Percentiles rank a stretch among this genome's conserved stretches.
phyloP scores from a whole-genome alignment of 2,888 invertebrate genomes.

The Pyrochroa serraticornis region DNA sequence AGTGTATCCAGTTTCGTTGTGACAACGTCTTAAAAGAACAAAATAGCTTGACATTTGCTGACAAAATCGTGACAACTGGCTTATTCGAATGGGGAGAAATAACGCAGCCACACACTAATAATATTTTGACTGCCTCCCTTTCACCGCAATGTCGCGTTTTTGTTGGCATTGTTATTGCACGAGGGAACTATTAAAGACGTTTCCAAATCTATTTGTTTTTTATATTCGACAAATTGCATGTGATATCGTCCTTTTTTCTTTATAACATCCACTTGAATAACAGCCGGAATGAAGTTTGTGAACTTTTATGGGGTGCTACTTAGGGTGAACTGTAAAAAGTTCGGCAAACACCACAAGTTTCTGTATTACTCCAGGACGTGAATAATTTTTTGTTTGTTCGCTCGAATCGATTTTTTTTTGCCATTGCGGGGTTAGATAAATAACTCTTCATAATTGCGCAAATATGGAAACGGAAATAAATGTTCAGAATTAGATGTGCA shows the following conservation, averaged over 20 bases:
- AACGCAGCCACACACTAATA: conserved; percentile 22
- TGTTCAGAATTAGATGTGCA: no score
- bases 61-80: conserved; percentile 30
- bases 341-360: neutral
- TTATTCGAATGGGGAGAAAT: conserved; percentile 27
- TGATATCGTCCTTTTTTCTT: neutral
- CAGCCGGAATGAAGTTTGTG: neutral
- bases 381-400: neutral
- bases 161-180: conserved; percentile 20
- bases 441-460: no score
- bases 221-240: conserved; percentile 1
- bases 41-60: conserved; percentile 29
- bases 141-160: conserved; percentile 1
- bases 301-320: conserved; percentile 2
- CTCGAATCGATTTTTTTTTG: neutral
- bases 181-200: conserved; percentile 15
- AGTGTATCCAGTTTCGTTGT: conserved; percentile 5
- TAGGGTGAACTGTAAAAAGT: neutral
- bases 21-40: conserved; percentile 26
- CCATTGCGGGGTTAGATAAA: neutral
- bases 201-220: conserved; percentile 11
- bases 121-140: conserved; percentile 26
- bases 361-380: neutral
- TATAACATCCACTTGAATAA: neutral
- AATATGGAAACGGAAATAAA: no score